phyloP scores from a whole-genome alignment of 2,888 invertebrate genomes.

The Tetragonisca angustula region DNA sequence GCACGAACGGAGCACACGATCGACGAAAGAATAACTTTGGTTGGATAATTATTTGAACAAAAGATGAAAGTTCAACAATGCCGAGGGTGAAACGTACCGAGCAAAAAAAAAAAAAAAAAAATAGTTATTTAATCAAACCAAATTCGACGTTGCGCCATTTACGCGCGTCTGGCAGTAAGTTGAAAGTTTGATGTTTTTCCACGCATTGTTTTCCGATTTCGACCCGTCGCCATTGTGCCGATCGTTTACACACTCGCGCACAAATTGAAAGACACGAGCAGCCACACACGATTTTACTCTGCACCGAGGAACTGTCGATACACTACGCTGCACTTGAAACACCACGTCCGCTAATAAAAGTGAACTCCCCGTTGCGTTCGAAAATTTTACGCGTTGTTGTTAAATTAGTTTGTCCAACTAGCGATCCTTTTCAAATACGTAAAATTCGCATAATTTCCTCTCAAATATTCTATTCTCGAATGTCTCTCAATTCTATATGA shows the following conservation, averaged over 20 bases:
- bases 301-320: constrained; percentile 11
- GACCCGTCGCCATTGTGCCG: not conserved
- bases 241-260: constrained; percentile 22
- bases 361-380: not conserved
- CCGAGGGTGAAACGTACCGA: not conserved
- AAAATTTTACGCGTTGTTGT: not conserved
- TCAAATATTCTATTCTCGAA: too few species aligned
- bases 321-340: constrained; percentile 24
- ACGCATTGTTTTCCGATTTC: not conserved
- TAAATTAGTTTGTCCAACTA: not conserved
- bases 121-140: not conserved
- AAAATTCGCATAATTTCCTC: not conserved
- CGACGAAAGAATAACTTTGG: not conserved
- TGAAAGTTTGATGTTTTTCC: not conserved
- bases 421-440: not conserved
- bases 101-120: not conserved
- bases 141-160: not conserved
- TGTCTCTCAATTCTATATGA: too few species aligned
- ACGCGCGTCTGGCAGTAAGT: not conserved
- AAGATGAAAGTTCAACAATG: not conserved
- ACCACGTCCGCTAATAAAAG: constrained; percentile 16
- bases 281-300: not conserved
- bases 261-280: constrained; percentile 12
- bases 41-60: not conserved
- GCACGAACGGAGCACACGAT: not conserved